Conservation (phyloP, 2,888 invertebrate genomes). For the Dermolepida albohirtum region DNA sequence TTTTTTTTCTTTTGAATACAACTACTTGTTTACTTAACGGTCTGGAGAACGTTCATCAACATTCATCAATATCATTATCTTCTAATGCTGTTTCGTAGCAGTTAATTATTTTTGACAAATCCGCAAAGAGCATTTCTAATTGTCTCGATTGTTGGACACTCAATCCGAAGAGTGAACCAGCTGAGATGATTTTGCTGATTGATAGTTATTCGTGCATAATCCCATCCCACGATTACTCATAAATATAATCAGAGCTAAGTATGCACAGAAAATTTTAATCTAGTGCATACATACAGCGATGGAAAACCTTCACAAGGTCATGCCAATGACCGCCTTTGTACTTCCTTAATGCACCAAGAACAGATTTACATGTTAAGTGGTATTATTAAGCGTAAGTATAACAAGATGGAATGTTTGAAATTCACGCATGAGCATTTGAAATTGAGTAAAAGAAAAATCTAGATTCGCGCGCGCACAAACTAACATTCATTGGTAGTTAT, state of each 20-base stretch:
- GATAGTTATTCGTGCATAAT: neutral
- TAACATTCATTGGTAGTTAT: neutral
- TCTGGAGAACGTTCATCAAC: slow-evolving; percentile 4
- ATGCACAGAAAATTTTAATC: slow-evolving; percentile 7
- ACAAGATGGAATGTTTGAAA: slow-evolving; percentile 24
- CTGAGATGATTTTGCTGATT: neutral
- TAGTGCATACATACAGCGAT: slow-evolving; percentile 19
- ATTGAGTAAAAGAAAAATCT: neutral
- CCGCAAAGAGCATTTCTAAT: neutral
- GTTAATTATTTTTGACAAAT: slow-evolving; percentile 4
- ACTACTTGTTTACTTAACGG: slow-evolving; percentile 8
- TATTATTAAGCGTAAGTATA: slow-evolving; percentile 19
- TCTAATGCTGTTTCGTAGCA: neutral
- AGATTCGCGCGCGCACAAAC: neutral
- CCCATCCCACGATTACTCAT: neutral
- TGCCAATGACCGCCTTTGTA: slow-evolving; percentile 39
- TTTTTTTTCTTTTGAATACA: slow-evolving; percentile 5
- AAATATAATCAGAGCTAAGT: slow-evolving; percentile 4
- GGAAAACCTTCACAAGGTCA: slow-evolving; percentile 40
- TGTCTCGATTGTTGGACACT: neutral
- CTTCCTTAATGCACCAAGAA: slow-evolving; percentile 27
- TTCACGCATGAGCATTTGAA: slow-evolving; percentile 11
- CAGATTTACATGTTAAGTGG: slow-evolving; percentile 29
- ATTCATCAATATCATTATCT: slow-evolving; percentile 10
- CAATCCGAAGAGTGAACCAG: neutral